phyloP scores from a whole-genome alignment of 37 sponge, comb jelly and placozoan species.

The Mnemiopsis leidyi region DNA sequence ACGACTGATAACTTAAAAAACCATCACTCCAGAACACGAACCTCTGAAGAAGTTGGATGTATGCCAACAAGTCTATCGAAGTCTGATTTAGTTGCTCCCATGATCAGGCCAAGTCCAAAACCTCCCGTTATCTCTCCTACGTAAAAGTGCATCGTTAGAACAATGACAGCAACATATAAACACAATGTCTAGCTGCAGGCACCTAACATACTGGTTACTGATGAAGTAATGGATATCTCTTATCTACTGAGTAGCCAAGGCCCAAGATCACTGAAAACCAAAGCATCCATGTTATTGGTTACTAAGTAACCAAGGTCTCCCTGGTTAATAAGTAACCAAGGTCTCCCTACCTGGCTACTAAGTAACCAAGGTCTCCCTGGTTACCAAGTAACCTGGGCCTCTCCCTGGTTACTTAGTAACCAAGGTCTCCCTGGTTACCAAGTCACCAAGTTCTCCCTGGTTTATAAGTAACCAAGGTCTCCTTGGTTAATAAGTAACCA shows the following conservation, averaged over 20 bases:
- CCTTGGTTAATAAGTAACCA: too few relatives aligned
- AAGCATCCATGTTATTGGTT: too few relatives aligned
- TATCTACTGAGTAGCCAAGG: too few relatives aligned
- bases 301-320: background rate
- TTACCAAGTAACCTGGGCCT: background rate
- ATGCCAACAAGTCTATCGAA: slow-evolving; percentile 94
- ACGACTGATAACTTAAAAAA: background rate
- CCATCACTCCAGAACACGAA: background rate
- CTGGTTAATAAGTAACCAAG: background rate
- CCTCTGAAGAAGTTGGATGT: slow-evolving; percentile 95
- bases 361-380: too few relatives aligned
- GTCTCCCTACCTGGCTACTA: too few relatives aligned
- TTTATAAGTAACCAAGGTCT: background rate
- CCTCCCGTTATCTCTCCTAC: slow-evolving; percentile 96
- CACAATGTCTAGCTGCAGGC: too few relatives aligned
- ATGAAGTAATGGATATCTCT: too few relatives aligned
- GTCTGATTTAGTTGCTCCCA: slow-evolving; percentile 90
- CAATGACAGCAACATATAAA: too few relatives aligned
- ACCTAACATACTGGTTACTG: too few relatives aligned
- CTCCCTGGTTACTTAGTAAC: background rate
- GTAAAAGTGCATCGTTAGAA: background rate
- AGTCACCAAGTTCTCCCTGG: background rate
- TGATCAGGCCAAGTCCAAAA: slow-evolving; percentile 83
- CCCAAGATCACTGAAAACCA: too few relatives aligned
- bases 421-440: background rate